phyloP scores from a whole-genome alignment of 2,797 vertebrate genomes.

The Lagothrix lagotricha region DNA sequence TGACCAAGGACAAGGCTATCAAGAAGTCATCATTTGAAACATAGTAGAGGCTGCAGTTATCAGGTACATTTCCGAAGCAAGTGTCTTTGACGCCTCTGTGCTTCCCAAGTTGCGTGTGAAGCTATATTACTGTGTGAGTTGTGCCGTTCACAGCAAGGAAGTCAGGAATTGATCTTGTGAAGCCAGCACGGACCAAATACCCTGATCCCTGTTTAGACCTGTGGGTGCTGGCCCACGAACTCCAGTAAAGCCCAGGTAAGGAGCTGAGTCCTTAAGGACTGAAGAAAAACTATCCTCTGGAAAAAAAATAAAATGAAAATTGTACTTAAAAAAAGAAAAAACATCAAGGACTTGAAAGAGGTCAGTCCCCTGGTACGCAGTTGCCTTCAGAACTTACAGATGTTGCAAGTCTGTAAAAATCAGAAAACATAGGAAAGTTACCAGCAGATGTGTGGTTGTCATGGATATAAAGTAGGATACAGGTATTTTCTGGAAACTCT shows the following conservation, averaged over 20 bases:
- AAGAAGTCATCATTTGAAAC: background rate
- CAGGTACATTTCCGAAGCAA: background rate
- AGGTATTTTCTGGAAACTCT: background rate
- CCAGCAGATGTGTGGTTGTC: background rate
- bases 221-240: no score
- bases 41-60: background rate
- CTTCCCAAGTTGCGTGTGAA: background rate
- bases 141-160: background rate
- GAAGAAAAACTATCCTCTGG: background rate
- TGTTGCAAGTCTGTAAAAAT: background rate
- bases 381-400: background rate
- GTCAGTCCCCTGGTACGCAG: background rate
- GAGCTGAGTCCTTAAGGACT: background rate
- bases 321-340: background rate
- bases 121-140: background rate
- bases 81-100: background rate
- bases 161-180: background rate
- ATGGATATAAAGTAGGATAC: background rate
- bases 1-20: background rate
- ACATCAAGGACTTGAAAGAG: background rate
- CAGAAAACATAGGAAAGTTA: background rate
- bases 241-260: background rate
- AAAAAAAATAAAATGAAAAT: background rate
- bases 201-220: background rate
- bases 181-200: background rate